Conservation (phyloP, 2,113 vertebrate species). For the Microcebus ravelobensis region DNA sequence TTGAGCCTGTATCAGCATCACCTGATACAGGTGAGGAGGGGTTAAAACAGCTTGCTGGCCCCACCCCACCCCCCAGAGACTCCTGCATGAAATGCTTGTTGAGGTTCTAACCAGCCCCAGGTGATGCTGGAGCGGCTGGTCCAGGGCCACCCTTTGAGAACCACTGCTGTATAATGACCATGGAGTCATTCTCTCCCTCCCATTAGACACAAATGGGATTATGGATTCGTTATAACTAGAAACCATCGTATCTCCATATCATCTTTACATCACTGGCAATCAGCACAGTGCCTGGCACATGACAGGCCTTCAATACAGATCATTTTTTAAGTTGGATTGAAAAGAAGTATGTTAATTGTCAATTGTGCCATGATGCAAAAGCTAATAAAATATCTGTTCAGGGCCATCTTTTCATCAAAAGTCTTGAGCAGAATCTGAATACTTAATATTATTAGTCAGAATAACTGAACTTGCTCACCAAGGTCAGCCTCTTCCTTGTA, state of each 20-base stretch:
- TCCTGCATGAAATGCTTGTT: not conserved
- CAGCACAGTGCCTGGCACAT: not conserved
- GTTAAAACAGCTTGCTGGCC: not conserved
- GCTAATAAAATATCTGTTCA: not conserved
- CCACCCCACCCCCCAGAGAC: too few relatives aligned
- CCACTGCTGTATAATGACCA: not conserved
- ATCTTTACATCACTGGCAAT: not conserved
- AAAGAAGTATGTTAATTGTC: not conserved
- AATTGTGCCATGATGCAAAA: not conserved
- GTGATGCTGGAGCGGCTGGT: not conserved
- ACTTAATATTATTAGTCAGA: not conserved
- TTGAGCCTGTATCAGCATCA: not conserved
- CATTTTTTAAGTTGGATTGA: not conserved
- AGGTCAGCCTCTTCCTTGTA: not conserved
- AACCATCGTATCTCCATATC: not conserved
- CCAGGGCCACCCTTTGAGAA: not conserved
- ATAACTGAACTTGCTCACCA: not conserved
- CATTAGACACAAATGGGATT: not conserved
- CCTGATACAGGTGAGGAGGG: too few relatives aligned
- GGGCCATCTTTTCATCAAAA: slow-evolving; percentile 2
- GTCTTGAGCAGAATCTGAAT: not conserved
- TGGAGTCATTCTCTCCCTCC: not conserved
- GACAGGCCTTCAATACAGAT: not conserved
- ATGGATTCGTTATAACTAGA: not conserved
- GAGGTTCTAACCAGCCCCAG: not conserved